Base-by-base conservation (phyloP, 2,797 vertebrate species). In the Enteromius treurensis region DNA sequence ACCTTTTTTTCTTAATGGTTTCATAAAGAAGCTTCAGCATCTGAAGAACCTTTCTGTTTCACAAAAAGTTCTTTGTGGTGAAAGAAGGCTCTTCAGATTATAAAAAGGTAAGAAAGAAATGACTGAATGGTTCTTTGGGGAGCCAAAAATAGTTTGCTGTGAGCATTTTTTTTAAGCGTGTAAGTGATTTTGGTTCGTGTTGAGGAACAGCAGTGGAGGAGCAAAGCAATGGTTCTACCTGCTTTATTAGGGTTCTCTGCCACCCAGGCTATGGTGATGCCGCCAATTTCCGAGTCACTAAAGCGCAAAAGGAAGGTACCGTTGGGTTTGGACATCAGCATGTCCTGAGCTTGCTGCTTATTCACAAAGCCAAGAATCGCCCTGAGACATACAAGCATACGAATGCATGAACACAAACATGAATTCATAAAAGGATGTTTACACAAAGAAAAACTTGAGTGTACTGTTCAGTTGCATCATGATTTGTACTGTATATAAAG, bases 181-280 rank as follows among this genome's bases (percentile, higher is more conserved):
- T 45, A 45, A 45, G 42, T 45, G 45, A 14, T 47, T 47, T 47
- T 47, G 45, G 23, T 60, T 60, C 5, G 26, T 32, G n/a, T 26
- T 26, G 4, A 26, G 55, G 9, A 60, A 60, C 0, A 10, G 42
- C 15, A 49, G 42, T 10, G 10, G 45, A 73, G 23, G 13, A 64
- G 19, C 29, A 7, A 74, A 60, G 23, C 23, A 64, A 64, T 23
- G 60, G 58, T 19, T 32, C 34, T 89, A 95, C 95, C 94, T 91
- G 90, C 86, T 93, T 95, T 95, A 90, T 94, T 95, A 76, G 95
- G 94, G 86, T 95, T 95, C 88, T 95, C 95, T 3, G 95, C 95
- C 86, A 98, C 98, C 98, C 98, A 99, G 0, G 98, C 98, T 1
- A 99, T 98, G 82, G 98, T 99, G 93, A 99, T 98, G 85, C 98